Conservation (phyloP, 2,888 invertebrate species). For the Nephrotoma guestfalica region DNA sequence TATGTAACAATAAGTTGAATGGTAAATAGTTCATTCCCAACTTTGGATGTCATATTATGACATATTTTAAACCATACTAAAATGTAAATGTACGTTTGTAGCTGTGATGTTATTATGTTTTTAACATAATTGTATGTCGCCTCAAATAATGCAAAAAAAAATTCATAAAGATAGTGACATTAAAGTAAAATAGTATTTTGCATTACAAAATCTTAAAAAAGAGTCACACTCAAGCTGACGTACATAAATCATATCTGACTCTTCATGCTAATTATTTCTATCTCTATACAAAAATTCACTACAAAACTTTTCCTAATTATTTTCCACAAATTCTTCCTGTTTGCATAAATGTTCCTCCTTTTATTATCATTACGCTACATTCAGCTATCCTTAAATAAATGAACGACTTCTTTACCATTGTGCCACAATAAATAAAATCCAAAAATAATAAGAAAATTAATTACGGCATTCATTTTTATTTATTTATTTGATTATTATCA, state of each 20-base stretch:
- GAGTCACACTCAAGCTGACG: too few species aligned
- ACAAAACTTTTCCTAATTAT: not conserved
- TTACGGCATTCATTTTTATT: not conserved
- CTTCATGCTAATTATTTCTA: not conserved
- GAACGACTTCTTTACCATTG: not conserved
- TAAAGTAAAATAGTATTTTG: not conserved
- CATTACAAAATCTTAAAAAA: not conserved
- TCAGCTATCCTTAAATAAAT: not conserved
- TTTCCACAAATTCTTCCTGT: not conserved
- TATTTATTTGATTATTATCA: not conserved
- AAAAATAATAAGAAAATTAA: not conserved
- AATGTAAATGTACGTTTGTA: too few species aligned
- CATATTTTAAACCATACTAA: too few species aligned
- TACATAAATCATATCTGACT: not conserved
- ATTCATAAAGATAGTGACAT: too few species aligned
- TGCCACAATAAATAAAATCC: not conserved
- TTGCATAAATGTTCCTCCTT: not conserved
- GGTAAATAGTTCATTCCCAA: too few species aligned
- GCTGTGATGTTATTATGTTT: too few species aligned
- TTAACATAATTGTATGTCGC: too few species aligned
- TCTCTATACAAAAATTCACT: not conserved
- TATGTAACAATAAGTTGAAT: too few species aligned
- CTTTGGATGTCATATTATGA: too few species aligned
- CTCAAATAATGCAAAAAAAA: too few species aligned
- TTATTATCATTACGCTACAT: not conserved